These are phyloP conservation scores for Sphaerophoria taeniata DNA, from an alignment of 2,888 invertebrate genomes.

Conservation along the genomic window DNA sequence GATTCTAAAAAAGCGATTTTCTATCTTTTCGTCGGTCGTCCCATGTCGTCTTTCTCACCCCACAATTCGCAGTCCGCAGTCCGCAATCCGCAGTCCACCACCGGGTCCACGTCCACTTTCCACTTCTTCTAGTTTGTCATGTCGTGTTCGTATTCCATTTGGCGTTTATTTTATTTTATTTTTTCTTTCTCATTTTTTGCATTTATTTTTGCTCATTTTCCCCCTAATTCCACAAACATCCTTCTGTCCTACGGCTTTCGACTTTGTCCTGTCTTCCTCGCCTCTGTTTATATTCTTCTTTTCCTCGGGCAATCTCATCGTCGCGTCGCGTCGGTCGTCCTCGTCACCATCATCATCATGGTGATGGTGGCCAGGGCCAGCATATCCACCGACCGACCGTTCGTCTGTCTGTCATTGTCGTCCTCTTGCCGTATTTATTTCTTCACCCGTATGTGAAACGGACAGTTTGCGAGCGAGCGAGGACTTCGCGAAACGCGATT, in stretches of 20 bases:
- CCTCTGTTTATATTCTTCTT: slow-evolving; percentile 56
- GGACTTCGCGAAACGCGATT: slow-evolving; percentile 74
- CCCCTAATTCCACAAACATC: slow-evolving; percentile 69
- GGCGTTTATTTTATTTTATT: slow-evolving; percentile 38
- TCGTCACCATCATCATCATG: not conserved
- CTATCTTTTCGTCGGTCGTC: slow-evolving; percentile 65
- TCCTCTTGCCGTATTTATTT: slow-evolving; percentile 66
- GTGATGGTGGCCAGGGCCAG: not conserved
- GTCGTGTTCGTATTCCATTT: slow-evolving; percentile 51
- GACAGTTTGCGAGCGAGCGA: slow-evolving; percentile 72
- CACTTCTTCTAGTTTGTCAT: not conserved
- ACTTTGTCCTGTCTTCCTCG: slow-evolving; percentile 28
- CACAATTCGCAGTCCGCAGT: not conserved
- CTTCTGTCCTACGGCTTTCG: slow-evolving; percentile 33
- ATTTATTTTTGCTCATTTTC: slow-evolving; percentile 72
- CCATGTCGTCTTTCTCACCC: slow-evolving; percentile 60
- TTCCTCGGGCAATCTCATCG: slow-evolving; percentile 63
- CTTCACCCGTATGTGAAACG: slow-evolving; percentile 71
- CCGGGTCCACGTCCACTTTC: not conserved
- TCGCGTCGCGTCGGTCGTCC: slow-evolving; percentile 1
- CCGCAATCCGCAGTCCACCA: too few species aligned
- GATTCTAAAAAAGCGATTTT: slow-evolving; percentile 73
- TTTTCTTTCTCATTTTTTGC: slow-evolving; percentile 68
- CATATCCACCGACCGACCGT: slow-evolving; percentile 2
- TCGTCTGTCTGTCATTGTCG: slow-evolving; percentile 38